Conservation (phyloP, 1,140 invertebrate species). For the Heterodera schachtii region DNA sequence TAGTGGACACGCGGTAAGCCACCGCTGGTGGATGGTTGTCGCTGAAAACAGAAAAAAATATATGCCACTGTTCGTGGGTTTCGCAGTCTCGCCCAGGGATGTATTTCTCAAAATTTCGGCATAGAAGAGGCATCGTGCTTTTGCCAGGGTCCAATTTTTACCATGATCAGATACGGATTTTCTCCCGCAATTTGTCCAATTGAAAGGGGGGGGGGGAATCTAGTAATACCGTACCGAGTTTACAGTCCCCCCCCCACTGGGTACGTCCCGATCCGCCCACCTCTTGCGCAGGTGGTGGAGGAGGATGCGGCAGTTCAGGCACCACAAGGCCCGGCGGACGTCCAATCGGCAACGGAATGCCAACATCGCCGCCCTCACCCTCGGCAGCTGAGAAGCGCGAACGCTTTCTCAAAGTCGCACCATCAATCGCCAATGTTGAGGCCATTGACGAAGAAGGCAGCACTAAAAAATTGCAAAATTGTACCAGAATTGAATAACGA, state of each 20-base stretch:
- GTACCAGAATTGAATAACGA: background rate
- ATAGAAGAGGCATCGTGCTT: too few relatives aligned
- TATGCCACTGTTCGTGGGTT: background rate
- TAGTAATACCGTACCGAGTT: too few relatives aligned
- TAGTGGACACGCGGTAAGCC: constrained; percentile 45
- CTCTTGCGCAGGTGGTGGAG: constrained; percentile 9
- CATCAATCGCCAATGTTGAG: constrained; percentile 27
- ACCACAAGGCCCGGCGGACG: background rate
- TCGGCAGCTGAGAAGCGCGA: constrained; percentile 5
- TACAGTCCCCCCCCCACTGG: background rate
- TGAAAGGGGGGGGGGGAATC: too few relatives aligned
- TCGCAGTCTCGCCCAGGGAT: too few relatives aligned
- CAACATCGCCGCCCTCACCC: background rate
- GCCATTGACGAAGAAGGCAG: constrained; percentile 46
- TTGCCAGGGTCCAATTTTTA: too few relatives aligned
- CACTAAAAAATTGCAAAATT: constrained; percentile 34
- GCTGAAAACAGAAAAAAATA: background rate
- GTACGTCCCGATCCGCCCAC: background rate
- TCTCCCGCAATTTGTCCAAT: too few relatives aligned
- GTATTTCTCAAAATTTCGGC: too few relatives aligned
- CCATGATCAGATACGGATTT: too few relatives aligned
- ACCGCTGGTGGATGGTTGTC: background rate
- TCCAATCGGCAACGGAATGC: constrained; percentile 4
- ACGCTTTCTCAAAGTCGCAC: constrained; percentile 26
- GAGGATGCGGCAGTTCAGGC: constrained; percentile 12